Base-by-base conservation (phyloP, 1,140 invertebrate species). In the Sarcophaga bullata region DNA sequence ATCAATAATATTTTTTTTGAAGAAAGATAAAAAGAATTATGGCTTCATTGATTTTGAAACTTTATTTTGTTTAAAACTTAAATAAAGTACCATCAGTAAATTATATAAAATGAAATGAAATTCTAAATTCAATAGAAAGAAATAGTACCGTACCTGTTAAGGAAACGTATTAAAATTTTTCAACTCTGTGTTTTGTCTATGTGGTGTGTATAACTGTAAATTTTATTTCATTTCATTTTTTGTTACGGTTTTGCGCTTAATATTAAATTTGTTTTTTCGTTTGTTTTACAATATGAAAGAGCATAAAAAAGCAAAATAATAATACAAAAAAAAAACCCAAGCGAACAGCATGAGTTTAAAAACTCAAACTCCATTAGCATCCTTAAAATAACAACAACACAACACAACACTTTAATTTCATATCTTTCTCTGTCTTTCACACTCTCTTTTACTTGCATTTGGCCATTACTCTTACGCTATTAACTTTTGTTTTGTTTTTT, bases 141-240 rank as follows among this genome's bases (percentile, higher is more conserved):
- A 37, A 37, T 37, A 37, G 25, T 37, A 37, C 25, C 25, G 25
- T 37, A 37, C 25, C 25, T 37, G 25, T 37, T 37, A 37, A 37
- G 25, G 4, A 37, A 37, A 37, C 25, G 25, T 58, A 58, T n/a
- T 58, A 58, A 58, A 58, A 37, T 15, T 15, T 58, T 15, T 58
- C 54, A 58, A n/a, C 54, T 58, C 54, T 68, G n/a, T 25, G 17
- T 68, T 68, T 19, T 68, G n/a, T 68, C n/a, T 19, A 68, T 68
- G 19, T 37, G 62, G 62, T 68, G 62, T 68, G 62, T 68, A 68
- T 68, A 68, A 68, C 62, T 68, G 62, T 68, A 25, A 68, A 68
- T 68, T 68, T 68, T 25, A 25, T 68, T 58, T 58, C 6, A 58
- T 68, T n/a, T 68, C 19, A 19, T 68, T 4, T 37, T 37, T 37